Conservation (phyloP, 2,888 invertebrate species). For the Malthinus seriepunctatus region DNA sequence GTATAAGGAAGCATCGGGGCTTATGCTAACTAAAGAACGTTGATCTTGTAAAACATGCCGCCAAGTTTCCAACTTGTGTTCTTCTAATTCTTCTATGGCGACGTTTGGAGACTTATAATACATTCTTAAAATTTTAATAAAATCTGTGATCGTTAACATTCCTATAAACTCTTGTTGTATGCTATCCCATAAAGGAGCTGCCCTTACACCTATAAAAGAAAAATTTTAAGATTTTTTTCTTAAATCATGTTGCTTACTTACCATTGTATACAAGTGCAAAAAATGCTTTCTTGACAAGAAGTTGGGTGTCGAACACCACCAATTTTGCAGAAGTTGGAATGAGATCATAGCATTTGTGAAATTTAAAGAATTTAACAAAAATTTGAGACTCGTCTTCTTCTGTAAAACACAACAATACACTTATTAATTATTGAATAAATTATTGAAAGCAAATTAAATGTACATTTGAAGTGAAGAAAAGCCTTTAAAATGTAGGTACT, state of each 20-base stretch:
- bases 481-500: too few relatives aligned
- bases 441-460: too few relatives aligned
- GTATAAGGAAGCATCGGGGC: slow-evolving; percentile 89
- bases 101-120: slow-evolving; percentile 94
- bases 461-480: too few relatives aligned
- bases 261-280: slow-evolving; percentile 99
- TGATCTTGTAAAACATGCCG: slow-evolving; percentile 87
- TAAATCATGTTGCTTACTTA: slow-evolving; percentile 55
- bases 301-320: slow-evolving; percentile 98
- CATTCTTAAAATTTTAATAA: slow-evolving; percentile 97
- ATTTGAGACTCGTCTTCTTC: slow-evolving; percentile 97
- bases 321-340: slow-evolving; percentile 99
- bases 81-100: slow-evolving; percentile 95
- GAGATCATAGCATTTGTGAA: slow-evolving; percentile 99
- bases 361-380: slow-evolving; percentile 98
- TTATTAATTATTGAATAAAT: too few relatives aligned
- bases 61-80: slow-evolving; percentile 97
- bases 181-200: slow-evolving; percentile 98
- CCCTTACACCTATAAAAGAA: slow-evolving; percentile 76
- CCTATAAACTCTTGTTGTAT: slow-evolving; percentile 91
- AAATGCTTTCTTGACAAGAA: slow-evolving; percentile 98
- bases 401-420: slow-evolving; percentile 60
- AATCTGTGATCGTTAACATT: slow-evolving; percentile 99
- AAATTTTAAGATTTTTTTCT: not conserved
- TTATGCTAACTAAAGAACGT: slow-evolving; percentile 86